Base-by-base conservation (phyloP, 2,113 vertebrate genomes). In the Silurus asotus region DNA sequence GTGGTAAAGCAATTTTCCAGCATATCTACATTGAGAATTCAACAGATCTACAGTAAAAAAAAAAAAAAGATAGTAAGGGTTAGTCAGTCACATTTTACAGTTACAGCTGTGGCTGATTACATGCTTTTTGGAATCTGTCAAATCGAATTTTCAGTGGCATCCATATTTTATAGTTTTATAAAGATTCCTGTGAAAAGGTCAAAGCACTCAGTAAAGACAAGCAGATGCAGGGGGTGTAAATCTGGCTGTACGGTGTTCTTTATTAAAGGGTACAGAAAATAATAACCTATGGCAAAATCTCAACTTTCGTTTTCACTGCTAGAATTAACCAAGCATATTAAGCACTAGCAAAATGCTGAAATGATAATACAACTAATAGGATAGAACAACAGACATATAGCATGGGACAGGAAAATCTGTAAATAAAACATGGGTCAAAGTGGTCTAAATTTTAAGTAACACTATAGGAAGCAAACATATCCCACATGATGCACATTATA, bases 171-270 rank as follows among this genome's bases (percentile, higher is more conserved):
- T 84, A 84, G 45, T 55, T 84, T 72, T 75, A 37, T 74, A 82
- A 61, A 84, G 70, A 62, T 8, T 48, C 48, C 83, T 53, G 28
- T 48, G 86, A 79, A 87, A 89, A 89, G 78, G 86, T 20, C 88
- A 89, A 89, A 87, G 70, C 88, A 87, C 86, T 89, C 83, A 85
- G 74, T 61, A 48, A 84, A 87, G 78, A 49, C 53, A 81, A 85
- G 76, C 37, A 69, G 82, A 87, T 84, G 61, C 77, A 72, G 28
- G 77, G 83, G 77, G 65, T 80, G 76, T 69, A 15, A 80, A 17
- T 58, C 64, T 37, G 25, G 37, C 13, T 5, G 25, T 65, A 85
- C 7, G 49, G 14, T 10, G 45, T 14, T 81, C 23, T 80, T 69
- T 49, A 45, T 61, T 61, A 72, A 81, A 80, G 55, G 67, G 19